Base-by-base conservation (phyloP, 2,113 vertebrate species). In the Manacus vitellinus region DNA sequence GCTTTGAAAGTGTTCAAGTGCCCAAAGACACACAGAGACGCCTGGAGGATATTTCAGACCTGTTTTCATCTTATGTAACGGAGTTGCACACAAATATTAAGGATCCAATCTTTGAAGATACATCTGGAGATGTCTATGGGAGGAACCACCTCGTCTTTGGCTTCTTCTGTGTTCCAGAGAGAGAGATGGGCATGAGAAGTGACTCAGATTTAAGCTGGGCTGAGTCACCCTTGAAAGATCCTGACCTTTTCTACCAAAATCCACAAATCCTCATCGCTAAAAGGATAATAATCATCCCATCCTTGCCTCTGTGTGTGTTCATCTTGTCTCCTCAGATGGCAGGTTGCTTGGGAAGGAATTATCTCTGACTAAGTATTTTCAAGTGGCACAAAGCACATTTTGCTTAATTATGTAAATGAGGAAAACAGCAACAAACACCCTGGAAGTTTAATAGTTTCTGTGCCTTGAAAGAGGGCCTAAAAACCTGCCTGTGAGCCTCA, bases 221-320 rank as follows among this genome's bases (percentile, higher is more conserved):
- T 96, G 92, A 96, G 62, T 96, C 91, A 96, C 49, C 33, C 14
- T 9, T 83, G 62, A 92, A 92, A 92, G 93, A 89, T 61, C n/a
- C 25, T 92, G 87, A 92, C 85, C 63, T 95, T 94, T 94, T 79
- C 82, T 61, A n/a, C 65, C 52, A 51, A 93, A 93, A 63, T 71
- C 14, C 87, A 76, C 63, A 88, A 93, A 94, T 74, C 63, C 72
- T 88, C 43, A 52, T 77, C 85, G 71, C 51, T 80, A 41, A 85
- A 92, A 83, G 59, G 75, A 93, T 83, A 88, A 95, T 67, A 68
- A 79, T 22, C 72, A 89, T 91, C 52, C 74, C 10, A 3, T 70
- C 68, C 61, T 93, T 85, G 28, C 63, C 83, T 73, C 59, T 93
- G 10, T 56, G 47, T 76, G 51, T 44, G 63, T 39, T 94, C 81